phyloP scores from a whole-genome alignment of 2,113 vertebrate genomes.

The Galeopterus variegatus region DNA sequence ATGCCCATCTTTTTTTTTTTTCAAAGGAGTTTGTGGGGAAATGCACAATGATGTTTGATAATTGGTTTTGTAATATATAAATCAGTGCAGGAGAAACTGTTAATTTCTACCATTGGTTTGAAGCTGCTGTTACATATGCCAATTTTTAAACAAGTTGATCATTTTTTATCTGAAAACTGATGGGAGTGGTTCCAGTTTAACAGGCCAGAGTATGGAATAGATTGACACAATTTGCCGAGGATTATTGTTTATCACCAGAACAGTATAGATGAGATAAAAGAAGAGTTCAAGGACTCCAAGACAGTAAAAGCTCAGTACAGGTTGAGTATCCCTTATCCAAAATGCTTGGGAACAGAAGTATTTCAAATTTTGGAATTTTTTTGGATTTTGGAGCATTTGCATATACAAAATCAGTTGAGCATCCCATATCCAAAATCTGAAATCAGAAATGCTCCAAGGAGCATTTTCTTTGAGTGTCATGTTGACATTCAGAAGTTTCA shows the following conservation, averaged over 20 bases:
- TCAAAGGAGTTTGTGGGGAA: background rate
- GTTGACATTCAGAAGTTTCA: too few relatives aligned
- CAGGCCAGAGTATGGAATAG: background rate
- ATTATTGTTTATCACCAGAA: background rate
- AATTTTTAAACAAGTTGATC: background rate
- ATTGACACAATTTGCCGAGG: background rate
- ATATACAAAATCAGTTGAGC: too few relatives aligned
- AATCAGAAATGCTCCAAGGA: too few relatives aligned
- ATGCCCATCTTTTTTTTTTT: background rate
- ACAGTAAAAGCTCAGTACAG: background rate
- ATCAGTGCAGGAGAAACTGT: constrained; percentile 3
- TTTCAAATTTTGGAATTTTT: too few relatives aligned
- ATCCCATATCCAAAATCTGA: too few relatives aligned
- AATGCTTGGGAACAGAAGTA: too few relatives aligned
- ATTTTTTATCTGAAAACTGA: constrained; percentile 56
- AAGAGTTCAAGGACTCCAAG: background rate
- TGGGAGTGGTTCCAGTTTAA: background rate
- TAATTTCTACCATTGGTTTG: background rate
- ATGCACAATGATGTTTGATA: background rate
- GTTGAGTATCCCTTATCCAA: background rate
- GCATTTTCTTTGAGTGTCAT: too few relatives aligned
- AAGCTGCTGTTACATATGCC: background rate
- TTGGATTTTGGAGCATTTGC: too few relatives aligned
- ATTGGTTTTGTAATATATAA: constrained; percentile 16
- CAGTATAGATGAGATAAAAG: background rate